These are phyloP conservation scores for Cygnus olor DNA, from an alignment of 2,797 vertebrate genomes.

Conservation along the genomic window DNA sequence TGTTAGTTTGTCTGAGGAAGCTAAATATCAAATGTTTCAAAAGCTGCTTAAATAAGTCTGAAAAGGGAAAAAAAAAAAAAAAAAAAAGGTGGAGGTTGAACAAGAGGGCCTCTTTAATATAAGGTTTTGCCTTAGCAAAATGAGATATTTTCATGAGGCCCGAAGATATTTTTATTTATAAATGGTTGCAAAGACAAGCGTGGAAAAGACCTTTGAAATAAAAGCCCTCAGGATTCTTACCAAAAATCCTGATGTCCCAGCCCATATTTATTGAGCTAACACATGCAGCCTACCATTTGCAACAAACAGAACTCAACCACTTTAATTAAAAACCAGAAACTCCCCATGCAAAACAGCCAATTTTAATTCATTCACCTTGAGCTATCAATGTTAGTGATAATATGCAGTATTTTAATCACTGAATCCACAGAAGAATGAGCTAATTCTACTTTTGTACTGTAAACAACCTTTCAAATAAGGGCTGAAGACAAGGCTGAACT, in stretches of 20 bases:
- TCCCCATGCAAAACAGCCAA: background rate
- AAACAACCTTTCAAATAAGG: background rate
- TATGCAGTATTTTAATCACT: background rate
- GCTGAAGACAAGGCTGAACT: background rate
- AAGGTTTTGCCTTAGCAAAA: background rate
- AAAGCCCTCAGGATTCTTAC: background rate
- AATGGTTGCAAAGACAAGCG: background rate
- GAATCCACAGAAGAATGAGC: background rate
- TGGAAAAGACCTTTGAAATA: background rate
- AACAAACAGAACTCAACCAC: background rate
- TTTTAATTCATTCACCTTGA: conserved; percentile 24
- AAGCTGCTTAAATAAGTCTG: background rate
- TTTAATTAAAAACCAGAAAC: conserved; percentile 39
- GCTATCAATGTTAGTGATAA: background rate
- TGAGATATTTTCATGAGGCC: background rate
- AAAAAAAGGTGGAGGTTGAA: background rate
- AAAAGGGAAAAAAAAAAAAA: background rate
- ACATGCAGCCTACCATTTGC: background rate
- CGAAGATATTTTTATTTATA: background rate
- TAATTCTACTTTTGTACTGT: background rate
- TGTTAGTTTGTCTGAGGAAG: background rate
- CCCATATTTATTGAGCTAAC: background rate
- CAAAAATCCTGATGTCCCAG: background rate
- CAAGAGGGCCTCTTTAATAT: background rate
- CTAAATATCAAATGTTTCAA: background rate